Conservation (phyloP, 2,797 vertebrate genomes). For the Etheostoma perlongum region DNA sequence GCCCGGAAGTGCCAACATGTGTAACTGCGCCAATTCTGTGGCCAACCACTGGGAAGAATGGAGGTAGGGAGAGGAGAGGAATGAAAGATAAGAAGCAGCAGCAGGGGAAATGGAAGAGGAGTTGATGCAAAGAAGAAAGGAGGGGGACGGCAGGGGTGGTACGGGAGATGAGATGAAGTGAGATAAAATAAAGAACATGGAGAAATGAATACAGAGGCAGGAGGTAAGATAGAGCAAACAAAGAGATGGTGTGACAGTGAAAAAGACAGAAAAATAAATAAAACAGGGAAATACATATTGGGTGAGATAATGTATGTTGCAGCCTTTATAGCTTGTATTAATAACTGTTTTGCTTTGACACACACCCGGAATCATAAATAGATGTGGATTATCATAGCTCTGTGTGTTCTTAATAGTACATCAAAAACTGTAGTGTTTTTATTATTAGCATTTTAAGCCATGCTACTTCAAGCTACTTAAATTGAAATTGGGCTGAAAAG, state of each 20-base stretch:
- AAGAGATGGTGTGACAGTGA: conserved; percentile 10
- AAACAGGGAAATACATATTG: background rate
- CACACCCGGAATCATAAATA: conserved; percentile 9
- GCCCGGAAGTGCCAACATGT: conserved; percentile 36
- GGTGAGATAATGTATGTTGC: background rate
- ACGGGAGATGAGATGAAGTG: conserved; percentile 41
- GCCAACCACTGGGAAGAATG: conserved; percentile 42
- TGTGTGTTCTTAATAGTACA: background rate
- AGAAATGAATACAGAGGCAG: conserved; percentile 39
- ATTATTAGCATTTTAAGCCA: conserved; percentile 5
- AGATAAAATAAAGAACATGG: conserved; percentile 45
- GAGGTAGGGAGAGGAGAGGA: conserved; percentile 41
- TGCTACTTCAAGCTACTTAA: background rate
- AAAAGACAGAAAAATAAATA: background rate
- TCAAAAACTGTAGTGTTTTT: background rate
- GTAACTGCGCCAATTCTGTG: conserved; percentile 44
- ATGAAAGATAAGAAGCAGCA: conserved; percentile 41
- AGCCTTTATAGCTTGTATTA: conserved; percentile 2
- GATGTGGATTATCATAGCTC: background rate
- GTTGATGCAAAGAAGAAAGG: conserved; percentile 44
- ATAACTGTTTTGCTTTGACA: conserved; percentile 7
- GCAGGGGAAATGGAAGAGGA: conserved; percentile 48
- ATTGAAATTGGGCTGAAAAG: conserved; percentile 5
- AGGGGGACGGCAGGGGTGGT: background rate
- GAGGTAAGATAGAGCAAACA: conserved; percentile 35